phyloP scores from a whole-genome alignment of 2,797 vertebrate genomes.

The Eurystomus glaucurus region DNA sequence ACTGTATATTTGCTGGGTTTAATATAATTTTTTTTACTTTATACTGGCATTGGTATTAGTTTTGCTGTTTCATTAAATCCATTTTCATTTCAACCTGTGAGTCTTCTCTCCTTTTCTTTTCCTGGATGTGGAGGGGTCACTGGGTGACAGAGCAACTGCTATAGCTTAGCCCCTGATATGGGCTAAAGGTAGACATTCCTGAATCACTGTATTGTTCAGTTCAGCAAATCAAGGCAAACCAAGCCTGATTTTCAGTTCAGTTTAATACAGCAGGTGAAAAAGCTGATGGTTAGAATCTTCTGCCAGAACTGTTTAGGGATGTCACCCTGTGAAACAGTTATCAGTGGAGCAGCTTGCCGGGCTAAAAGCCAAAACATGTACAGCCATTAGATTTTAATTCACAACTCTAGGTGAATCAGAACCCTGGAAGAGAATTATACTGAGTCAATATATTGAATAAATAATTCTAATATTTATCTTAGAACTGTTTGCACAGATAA shows the following conservation, averaged over 20 bases:
- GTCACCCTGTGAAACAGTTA: neutral
- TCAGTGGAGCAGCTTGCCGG: accelerated
- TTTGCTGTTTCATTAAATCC: no score
- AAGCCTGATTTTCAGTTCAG: neutral
- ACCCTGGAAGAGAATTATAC: neutral
- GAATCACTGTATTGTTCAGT: neutral
- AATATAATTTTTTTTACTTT: no score
- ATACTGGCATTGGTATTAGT: no score
- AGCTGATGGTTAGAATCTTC: neutral
- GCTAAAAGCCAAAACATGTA: neutral
- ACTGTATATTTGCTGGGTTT: no score
- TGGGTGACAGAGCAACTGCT: no score
- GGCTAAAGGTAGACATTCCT: neutral
- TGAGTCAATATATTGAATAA: neutral
- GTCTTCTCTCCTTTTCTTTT: no score
- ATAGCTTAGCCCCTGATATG: no score
- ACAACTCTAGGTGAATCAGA: neutral
- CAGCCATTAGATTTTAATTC: neutral
- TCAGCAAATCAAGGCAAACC: neutral
- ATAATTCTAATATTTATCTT: neutral
- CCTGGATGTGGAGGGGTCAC: no score
- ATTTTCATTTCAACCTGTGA: no score
- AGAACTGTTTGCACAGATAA: neutral
- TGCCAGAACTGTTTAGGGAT: neutral
- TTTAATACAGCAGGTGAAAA: neutral